Conservation (phyloP, 2,888 invertebrate genomes). For the Parnassius glacialis region DNA sequence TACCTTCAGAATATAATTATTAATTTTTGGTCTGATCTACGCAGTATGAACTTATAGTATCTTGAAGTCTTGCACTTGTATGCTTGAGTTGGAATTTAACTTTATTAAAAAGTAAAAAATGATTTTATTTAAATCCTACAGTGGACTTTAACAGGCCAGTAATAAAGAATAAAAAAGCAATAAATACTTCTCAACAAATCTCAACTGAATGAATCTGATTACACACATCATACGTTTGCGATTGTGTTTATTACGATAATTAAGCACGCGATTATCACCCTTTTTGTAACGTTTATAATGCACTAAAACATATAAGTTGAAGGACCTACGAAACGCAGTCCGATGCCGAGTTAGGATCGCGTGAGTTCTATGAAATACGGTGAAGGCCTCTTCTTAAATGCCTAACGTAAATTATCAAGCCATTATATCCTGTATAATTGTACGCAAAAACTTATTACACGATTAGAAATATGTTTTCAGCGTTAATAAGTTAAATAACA, state of each 20-base stretch:
- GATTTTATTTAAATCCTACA: too few species aligned
- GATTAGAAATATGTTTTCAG: slow-evolving; percentile 7
- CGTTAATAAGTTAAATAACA: too few species aligned
- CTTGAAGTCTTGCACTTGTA: too few species aligned
- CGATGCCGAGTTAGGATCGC: slow-evolving; percentile 29
- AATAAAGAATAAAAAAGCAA: neutral
- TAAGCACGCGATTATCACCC: slow-evolving; percentile 9
- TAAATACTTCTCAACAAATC: slow-evolving; percentile 4
- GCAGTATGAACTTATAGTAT: too few species aligned
- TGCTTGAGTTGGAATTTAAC: too few species aligned
- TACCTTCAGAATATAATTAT: too few species aligned
- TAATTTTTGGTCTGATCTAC: too few species aligned
- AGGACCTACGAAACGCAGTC: slow-evolving; percentile 20
- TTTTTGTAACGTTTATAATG: slow-evolving; percentile 13
- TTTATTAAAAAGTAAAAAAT: too few species aligned
- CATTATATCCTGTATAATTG: slow-evolving; percentile 35
- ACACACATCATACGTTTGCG: slow-evolving; percentile 4
- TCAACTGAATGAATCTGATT: neutral
- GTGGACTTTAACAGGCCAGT: too few species aligned
- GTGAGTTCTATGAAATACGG: slow-evolving; percentile 32
- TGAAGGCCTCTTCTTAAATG: slow-evolving; percentile 31
- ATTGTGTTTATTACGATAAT: neutral
- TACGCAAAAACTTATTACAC: slow-evolving; percentile 29
- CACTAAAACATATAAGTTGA: slow-evolving; percentile 19
- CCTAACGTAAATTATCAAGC: slow-evolving; percentile 31